Base-by-base conservation (phyloP, 2,888 invertebrate species). In the Eulithis prunata region DNA sequence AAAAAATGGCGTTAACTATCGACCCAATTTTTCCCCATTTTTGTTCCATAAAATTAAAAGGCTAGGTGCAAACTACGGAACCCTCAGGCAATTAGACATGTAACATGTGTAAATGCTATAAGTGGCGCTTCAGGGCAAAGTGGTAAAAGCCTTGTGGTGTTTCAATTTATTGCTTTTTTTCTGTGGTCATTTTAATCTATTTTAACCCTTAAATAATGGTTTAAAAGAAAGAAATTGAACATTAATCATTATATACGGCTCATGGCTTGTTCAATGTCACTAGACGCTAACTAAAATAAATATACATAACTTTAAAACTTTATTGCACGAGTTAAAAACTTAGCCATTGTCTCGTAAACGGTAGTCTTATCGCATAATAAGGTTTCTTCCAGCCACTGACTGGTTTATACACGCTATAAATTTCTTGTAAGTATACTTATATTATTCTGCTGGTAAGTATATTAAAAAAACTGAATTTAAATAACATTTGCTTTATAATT, bases 61-160 rank as follows among this genome's bases (percentile, higher is more conserved):
- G 79, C 79, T 83, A 90, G 89, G 90, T 90, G 90, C 86, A 90
- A 90, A 90, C 84, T 81, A 79, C 78, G 73, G 64, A 70, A 73
- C 81, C 87, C 82, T 70, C 63, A 62, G 75, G 63, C 73, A 68
- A 75, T 73, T 68, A 72, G 80, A 82, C 81, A 80, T 75, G 78
- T 75, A 82, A 87, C 87, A 89, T 85, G 87, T 88, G 89, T 88
- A 84, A 86, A 81, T 70, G 75, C 64, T 75, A 68, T 87, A 87
- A 89, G 85, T 89, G 90, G 89, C 90, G 90, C 91, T 81, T 73
- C 70, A 68, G 49, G 83, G 88, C 77, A 49, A 38, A 54, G 53
- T 55, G 55, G 21, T 57, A 68, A 74, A 78, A 74, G 70, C 71
- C 76, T 77, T 77, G 80, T 73, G 79, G 78, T 71, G 61, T 72